Evolutionary conservation across 2,797 vertebrate genomes (phyloP).

Genomic region (Anguilla marmorata): DNA sequence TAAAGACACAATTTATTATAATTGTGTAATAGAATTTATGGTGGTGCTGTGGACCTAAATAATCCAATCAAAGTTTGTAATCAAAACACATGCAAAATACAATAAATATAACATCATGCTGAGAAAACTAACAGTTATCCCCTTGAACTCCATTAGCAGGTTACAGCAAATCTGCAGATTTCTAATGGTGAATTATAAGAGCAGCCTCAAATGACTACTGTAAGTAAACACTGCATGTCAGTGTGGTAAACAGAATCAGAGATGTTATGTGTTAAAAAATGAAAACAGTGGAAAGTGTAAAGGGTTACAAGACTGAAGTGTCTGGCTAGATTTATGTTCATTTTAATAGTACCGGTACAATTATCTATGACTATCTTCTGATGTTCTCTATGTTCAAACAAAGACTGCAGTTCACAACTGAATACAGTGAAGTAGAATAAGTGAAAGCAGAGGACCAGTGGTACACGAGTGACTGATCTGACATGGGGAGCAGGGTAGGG

Average conservation of each 20-base stretch:
- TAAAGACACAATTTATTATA: neutral
- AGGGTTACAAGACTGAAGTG: neutral
- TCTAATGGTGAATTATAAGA: neutral
- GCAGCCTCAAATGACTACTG: neutral
- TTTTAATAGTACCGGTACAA: neutral
- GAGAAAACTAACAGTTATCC: neutral
- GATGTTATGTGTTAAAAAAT: neutral
- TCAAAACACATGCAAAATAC: neutral
- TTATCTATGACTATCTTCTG: neutral
- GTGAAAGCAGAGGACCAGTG: neutral
- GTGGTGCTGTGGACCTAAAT: neutral
- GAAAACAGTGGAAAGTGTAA: neutral
- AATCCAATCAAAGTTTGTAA: neutral
- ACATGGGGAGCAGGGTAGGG: neutral
- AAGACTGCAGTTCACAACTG: neutral
- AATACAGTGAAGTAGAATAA: neutral
- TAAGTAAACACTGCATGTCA: neutral
- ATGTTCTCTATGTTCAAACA: neutral
- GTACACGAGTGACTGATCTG: neutral
- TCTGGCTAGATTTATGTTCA: neutral
- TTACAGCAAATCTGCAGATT: neutral
- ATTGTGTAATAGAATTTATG: neutral
- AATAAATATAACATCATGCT: constrained; percentile 3
- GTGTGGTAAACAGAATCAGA: neutral
- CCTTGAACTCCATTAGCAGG: neutral